Evolutionary conservation across 2,888 invertebrate genomes (phyloP).

Genomic region (Pimpla rufipes): DNA sequence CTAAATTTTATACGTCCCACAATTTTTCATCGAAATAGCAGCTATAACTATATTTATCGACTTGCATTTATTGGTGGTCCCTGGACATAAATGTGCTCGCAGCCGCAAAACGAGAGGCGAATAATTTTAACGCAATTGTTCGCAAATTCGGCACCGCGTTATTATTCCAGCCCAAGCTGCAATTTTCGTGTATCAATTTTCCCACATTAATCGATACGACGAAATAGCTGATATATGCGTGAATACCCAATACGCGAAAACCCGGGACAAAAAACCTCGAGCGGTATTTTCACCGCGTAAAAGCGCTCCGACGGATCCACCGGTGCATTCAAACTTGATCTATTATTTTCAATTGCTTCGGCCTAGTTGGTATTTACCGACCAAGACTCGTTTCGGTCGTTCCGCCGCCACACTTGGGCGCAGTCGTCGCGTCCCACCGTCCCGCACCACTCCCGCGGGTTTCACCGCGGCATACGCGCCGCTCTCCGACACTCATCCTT

Average conservation of each 20-base stretch:
- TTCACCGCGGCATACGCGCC: not conserved
- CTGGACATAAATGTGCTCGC: too few relatives aligned
- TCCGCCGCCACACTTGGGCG: not conserved
- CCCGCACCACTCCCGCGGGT: conserved; percentile 17
- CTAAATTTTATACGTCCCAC: too few relatives aligned
- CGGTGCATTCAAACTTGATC: conserved; percentile 59
- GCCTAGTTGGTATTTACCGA: conserved; percentile 66
- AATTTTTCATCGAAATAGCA: too few relatives aligned
- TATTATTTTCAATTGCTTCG: conserved; percentile 67
- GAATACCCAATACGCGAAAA: not conserved
- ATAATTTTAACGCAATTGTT: too few relatives aligned
- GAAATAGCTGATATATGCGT: too few relatives aligned
- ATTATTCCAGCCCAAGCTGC: too few relatives aligned
- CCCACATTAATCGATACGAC: too few relatives aligned
- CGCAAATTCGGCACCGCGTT: too few relatives aligned
- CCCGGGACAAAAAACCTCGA: conserved; percentile 27
- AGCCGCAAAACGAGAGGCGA: too few relatives aligned
- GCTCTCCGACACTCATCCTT: conserved; percentile 15
- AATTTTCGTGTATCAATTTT: too few relatives aligned
- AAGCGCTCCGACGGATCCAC: conserved; percentile 52
- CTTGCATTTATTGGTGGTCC: too few relatives aligned
- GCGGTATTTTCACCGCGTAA: not conserved
- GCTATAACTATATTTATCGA: too few relatives aligned
- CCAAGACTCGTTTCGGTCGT: conserved; percentile 36
- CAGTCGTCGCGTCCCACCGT: not conserved